phyloP scores from a whole-genome alignment of 2,888 invertebrate species.

The Drosophila lacicola region DNA sequence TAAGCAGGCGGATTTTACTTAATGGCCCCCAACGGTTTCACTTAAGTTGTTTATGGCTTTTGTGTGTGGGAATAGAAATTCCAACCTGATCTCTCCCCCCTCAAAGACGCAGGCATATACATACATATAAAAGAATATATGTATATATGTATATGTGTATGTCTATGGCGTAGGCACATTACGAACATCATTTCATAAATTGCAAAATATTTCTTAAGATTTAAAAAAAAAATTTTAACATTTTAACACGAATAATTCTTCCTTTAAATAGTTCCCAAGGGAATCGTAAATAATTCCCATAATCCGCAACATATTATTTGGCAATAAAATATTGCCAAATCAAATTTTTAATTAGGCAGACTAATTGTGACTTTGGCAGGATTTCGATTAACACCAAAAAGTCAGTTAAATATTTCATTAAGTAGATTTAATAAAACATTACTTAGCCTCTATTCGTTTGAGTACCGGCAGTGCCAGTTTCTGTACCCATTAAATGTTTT shows the following conservation, averaged over 20 bases:
- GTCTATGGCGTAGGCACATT: neutral
- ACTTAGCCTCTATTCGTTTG: no score
- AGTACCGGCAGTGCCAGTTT: slow-evolving; percentile 1
- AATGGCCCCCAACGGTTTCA: slow-evolving; percentile 80
- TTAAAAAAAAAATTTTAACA: slow-evolving; percentile 25
- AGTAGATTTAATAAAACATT: no score
- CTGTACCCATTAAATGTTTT: slow-evolving; percentile 24
- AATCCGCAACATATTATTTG: neutral
- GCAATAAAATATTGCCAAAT: neutral
- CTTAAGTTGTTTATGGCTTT: slow-evolving; percentile 79
- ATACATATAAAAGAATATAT: neutral
- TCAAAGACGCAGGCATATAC: neutral
- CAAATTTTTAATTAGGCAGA: neutral
- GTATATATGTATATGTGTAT: slow-evolving; percentile 1
- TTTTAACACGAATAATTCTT: slow-evolving; percentile 40
- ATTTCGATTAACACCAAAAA: no score
- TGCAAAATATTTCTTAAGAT: slow-evolving; percentile 41
- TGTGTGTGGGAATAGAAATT: slow-evolving; percentile 57
- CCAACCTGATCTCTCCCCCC: slow-evolving; percentile 41
- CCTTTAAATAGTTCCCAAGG: slow-evolving; percentile 31
- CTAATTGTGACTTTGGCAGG: no score
- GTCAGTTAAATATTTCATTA: no score
- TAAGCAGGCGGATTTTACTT: slow-evolving; percentile 76
- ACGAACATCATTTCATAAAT: slow-evolving; percentile 35
- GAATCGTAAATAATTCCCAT: slow-evolving; percentile 26